Evolutionary conservation across 2,888 invertebrate genomes (phyloP), one percentile per base, ranked within the genome.

Genomic region (Lochmaea capreae): DNA sequence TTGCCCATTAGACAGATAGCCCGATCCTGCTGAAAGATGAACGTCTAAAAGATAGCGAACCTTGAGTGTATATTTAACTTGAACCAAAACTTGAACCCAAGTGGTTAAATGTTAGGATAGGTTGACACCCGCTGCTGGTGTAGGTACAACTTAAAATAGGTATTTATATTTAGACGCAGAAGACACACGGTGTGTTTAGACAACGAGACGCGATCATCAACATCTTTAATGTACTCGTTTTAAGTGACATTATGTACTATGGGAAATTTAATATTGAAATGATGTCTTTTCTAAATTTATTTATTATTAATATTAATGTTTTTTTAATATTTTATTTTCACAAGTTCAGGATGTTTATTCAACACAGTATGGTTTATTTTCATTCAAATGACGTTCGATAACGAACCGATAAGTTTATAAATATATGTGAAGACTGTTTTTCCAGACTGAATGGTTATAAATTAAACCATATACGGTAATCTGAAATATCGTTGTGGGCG

Each of bases 51-150:
- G 43, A 68, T 3, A 49, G 6, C 46, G 57, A 70, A 65, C 73
- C 72, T 75, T 74, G 71, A 70, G 67, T 71, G 67, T 76, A 76
- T 74, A 75, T 71, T 83, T 83, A 68, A 61, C 68, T 68, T 61
- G 57, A 65, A 65, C 65, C 52, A 65, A 65, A 84, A 81, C 83
- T 83, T 84, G 84, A 85, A 85, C 84, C 81, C 83, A 85, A 84
- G 83, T 67, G 78, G 82, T 80, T 79, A 83, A 81, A 83, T 81
- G 85, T 85, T 85, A 84, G 81, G 85, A 81, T 84, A 85, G 85
- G 86, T 85, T 85, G 85, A 85, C 85, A 85, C 77, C 79, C 79
- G 77, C 74, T 62, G 73, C n/a, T 63, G n/a, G n/a, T n/a, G n/a
- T n/a, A n/a, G n/a, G 65, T 62, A 63, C 57, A 43, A 71, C 79